These are phyloP conservation scores for Yponomeuta malinellus DNA, from an alignment of 2,888 invertebrate species.

Conservation along the genomic window DNA sequence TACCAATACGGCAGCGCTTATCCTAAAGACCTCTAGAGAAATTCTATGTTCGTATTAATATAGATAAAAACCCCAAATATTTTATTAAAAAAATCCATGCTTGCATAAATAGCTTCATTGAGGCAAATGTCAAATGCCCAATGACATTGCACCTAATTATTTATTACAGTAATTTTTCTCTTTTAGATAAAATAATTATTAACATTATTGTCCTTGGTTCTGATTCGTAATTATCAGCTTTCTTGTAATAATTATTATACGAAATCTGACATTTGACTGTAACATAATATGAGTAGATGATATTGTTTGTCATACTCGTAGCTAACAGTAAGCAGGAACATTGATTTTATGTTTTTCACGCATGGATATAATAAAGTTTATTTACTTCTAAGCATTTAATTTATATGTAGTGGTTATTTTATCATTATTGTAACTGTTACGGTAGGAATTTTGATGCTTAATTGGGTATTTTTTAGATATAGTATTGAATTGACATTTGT, in stretches of 20 bases:
- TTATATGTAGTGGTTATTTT: neutral
- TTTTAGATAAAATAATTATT: neutral
- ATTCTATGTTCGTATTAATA: constrained; percentile 23
- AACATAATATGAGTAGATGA: neutral
- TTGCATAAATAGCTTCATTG: neutral
- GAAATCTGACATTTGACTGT: neutral
- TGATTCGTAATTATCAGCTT: neutral
- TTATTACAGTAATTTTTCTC: too few relatives aligned
- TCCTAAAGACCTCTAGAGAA: constrained; percentile 40
- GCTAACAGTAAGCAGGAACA: neutral
- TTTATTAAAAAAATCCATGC: neutral
- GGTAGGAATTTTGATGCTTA: too few relatives aligned
- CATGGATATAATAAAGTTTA: neutral
- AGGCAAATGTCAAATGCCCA: neutral
- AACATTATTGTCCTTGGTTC: neutral
- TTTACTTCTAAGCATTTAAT: neutral
- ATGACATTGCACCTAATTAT: neutral
- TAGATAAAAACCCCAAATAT: neutral
- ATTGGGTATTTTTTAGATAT: too few relatives aligned
- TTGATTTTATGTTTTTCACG: neutral
- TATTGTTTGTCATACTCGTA: neutral
- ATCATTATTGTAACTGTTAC: neutral
- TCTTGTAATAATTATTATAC: neutral
- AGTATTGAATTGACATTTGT: too few relatives aligned
- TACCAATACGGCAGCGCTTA: constrained; percentile 73